phyloP scores from a whole-genome alignment of 2,888 invertebrate species.

The Drosophila stalkeri region DNA sequence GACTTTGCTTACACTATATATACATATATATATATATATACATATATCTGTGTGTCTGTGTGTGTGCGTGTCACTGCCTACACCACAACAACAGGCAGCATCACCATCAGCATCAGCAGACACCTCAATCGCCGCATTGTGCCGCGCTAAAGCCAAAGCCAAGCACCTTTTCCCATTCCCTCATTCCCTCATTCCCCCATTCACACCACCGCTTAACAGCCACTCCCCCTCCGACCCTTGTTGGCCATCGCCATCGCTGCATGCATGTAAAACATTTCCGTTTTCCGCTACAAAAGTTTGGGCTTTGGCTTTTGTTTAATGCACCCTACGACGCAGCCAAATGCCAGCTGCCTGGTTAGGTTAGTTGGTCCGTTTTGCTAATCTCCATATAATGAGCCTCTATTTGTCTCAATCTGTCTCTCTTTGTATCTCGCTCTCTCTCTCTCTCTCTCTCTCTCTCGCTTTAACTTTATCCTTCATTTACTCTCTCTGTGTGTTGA shows the following conservation, averaged over 20 bases:
- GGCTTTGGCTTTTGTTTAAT: constrained; percentile 63
- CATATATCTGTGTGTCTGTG: neutral
- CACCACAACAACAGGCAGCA: constrained; percentile 1
- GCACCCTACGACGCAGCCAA: constrained; percentile 50
- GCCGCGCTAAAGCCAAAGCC: neutral
- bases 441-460: neutral
- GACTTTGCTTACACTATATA: constrained; percentile 45
- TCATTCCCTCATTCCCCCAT: neutral
- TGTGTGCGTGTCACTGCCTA: constrained; percentile 19
- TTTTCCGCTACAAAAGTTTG: constrained; percentile 74
- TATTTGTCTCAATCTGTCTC: neutral
- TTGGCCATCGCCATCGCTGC: constrained; percentile 35
- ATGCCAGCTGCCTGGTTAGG: constrained; percentile 12
- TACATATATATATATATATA: no score
- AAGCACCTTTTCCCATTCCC: neutral
- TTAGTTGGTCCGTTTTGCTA: constrained; percentile 1
- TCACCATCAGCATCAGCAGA: constrained; percentile 7
- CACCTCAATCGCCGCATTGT: constrained; percentile 14
- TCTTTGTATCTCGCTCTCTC: no score
- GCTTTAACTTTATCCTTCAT: no score
- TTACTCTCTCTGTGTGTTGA: no score
- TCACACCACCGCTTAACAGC: neutral
- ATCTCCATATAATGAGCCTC: neutral
- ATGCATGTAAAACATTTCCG: constrained; percentile 78
- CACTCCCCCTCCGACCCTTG: neutral